Conservation (phyloP, 2,888 invertebrate species). For the Smittia aterrima region DNA sequence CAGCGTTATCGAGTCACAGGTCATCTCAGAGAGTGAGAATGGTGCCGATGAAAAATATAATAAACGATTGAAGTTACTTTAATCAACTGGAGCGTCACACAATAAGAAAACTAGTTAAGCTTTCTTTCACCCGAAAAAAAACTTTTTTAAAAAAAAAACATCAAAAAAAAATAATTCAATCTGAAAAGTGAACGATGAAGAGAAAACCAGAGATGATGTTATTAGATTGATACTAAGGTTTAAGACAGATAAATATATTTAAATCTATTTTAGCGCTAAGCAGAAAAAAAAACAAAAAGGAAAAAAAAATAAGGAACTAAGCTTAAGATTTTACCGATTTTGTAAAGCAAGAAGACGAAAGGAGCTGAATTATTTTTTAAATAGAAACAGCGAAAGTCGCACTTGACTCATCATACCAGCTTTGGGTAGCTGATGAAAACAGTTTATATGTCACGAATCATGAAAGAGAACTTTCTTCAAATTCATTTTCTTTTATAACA, state of each 20-base stretch:
- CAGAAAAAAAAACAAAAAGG: background rate
- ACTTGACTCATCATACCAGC: too few species aligned
- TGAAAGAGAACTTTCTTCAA: too few species aligned
- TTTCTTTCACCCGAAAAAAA: too few species aligned
- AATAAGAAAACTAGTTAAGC: background rate
- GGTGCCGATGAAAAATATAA: slow-evolving; percentile 14
- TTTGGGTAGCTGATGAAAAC: too few species aligned
- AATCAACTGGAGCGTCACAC: background rate
- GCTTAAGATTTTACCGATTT: background rate
- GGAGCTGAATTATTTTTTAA: too few species aligned
- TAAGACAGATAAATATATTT: slow-evolving; percentile 42
- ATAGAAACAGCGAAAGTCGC: too few species aligned
- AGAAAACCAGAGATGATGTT: slow-evolving; percentile 2
- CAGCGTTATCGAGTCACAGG: slow-evolving; percentile 16
- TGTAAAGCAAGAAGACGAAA: too few species aligned
- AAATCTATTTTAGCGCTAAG: slow-evolving; percentile 43
- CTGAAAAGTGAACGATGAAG: too few species aligned
- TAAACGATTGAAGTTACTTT: slow-evolving; percentile 35
- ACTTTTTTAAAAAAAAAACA: too few species aligned
- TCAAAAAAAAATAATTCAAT: too few species aligned
- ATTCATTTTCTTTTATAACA: too few species aligned
- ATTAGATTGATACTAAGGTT: slow-evolving; percentile 28
- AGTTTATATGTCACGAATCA: too few species aligned
- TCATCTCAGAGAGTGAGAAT: background rate
- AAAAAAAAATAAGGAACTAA: background rate